These are phyloP conservation scores for Micronycteris hirsuta DNA, from an alignment of 2,113 vertebrate species.

Conservation along the genomic window DNA sequence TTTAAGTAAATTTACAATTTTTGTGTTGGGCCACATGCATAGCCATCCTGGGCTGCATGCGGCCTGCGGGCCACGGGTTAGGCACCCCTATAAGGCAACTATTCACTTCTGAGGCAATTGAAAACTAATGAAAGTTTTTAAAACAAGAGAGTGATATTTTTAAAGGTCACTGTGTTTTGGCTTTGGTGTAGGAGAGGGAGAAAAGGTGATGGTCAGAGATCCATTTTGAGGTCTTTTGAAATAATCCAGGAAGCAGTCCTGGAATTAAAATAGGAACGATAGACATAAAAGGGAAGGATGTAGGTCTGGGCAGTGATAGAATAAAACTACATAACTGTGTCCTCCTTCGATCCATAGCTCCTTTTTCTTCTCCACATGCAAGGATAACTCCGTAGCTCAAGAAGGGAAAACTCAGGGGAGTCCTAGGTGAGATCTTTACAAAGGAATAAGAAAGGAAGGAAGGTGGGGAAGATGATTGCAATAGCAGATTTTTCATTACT, in stretches of 20 bases:
- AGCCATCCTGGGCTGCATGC: too few species aligned
- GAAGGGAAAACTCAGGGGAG: background rate
- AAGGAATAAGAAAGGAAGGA: background rate
- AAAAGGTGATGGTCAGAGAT: background rate
- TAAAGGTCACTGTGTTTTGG: background rate
- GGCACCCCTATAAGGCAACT: background rate
- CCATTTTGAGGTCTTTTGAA: background rate
- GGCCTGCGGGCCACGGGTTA: too few species aligned
- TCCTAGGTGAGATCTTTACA: background rate
- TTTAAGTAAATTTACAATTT: too few species aligned
- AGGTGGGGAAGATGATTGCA: background rate
- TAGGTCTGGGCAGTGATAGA: background rate
- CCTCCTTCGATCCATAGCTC: background rate
- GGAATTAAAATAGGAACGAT: background rate
- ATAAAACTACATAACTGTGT: background rate
- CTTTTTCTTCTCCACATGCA: background rate
- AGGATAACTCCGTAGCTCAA: background rate
- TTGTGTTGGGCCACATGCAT: too few species aligned
- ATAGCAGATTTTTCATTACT: background rate
- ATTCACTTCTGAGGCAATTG: background rate
- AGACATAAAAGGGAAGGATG: background rate
- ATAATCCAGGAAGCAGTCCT: background rate
- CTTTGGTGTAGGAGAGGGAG: background rate
- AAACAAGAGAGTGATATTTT: background rate
- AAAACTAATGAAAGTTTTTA: background rate